These are phyloP conservation scores for Macrocentrus cingulum DNA, from an alignment of 1,140 invertebrate species.

Conservation along the genomic window DNA sequence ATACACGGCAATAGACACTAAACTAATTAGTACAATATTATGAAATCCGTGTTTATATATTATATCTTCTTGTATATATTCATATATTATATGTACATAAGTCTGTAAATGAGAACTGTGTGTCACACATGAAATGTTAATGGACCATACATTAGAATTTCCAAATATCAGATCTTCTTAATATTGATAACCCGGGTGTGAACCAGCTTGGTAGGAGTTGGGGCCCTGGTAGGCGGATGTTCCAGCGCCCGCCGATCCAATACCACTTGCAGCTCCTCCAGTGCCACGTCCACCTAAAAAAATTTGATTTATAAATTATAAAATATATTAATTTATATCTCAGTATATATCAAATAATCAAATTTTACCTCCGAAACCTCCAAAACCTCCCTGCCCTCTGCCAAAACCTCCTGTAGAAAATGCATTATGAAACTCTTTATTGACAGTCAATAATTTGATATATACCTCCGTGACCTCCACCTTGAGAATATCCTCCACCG, in stretches of 20 bases:
- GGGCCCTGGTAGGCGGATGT: conserved; percentile 37
- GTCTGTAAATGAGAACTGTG: conserved; percentile 22
- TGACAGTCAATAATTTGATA: too few species aligned
- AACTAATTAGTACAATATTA: too few species aligned
- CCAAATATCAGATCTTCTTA: conserved; percentile 19
- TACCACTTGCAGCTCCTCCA: conserved; percentile 7
- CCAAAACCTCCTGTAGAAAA: conserved; percentile 3
- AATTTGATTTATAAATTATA: background rate
- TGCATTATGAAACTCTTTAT: too few species aligned
- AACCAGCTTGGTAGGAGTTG: conserved; percentile 40
- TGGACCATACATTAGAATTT: conserved; percentile 17
- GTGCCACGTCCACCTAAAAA: conserved; percentile 15
- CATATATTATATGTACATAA: conserved; percentile 40
- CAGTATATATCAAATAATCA: background rate
- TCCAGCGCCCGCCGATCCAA: conserved; percentile 1
- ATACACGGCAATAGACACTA: too few species aligned
- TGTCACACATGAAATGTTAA: conserved; percentile 26
- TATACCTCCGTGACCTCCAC: conserved; percentile 14
- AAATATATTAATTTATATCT: background rate
- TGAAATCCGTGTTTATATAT: too few species aligned
- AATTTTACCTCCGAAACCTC: background rate
- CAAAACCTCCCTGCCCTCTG: conserved; percentile 15
- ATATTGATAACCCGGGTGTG: conserved; percentile 37
- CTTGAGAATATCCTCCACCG: conserved; percentile 10
- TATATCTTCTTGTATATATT: too few species aligned